Base-by-base conservation (phyloP, 92 coral and sea anemone genomes). In the Epizoanthus fatuus region DNA sequence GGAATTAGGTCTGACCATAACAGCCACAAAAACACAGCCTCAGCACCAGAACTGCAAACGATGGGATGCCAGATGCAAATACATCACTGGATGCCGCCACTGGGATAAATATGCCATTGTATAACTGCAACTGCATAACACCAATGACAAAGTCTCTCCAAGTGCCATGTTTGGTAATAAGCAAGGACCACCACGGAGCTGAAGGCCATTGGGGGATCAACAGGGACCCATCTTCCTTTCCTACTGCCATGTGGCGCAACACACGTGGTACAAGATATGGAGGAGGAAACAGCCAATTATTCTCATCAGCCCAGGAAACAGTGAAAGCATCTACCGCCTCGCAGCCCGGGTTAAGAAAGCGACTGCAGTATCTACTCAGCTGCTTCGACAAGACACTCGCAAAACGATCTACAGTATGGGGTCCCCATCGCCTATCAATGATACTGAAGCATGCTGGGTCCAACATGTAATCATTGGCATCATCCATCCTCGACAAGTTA, bases 201-300 rank as follows among this genome's bases (percentile, higher is more conserved):
- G 93, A 90, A 29, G 81, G 91, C 96, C 96, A 87, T 4, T 83
- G 72, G 7, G 94, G 96, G 84, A 87, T 83, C 25, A 84, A 35
- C 55, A 90, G 81, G n/a, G 94, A 90, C n/a, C 93, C 96, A 35
- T 78, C 85, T 74, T 93, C 93, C 63, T 51, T 57, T 29, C 90
- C 90, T 3, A 17, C 16, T 16, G 63, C 19, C 95, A 93, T 90
- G 88, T 93, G 96, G 20, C 80, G 85, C 69, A 90, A 67, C 7
- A 90, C 90, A 40, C 90, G 76, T 19, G 96, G 86, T 17, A 89
- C 76, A 57, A 89, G 79, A 71, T 74, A 86, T 1, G 87, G 91
- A 14, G 91, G 95, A 59, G 95, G 93, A 62, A 92, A 82, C 56
- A 92, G 72, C 95, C 93, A 93, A 68, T 93, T 93, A 57, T 90